phyloP scores from a whole-genome alignment of 2,113 vertebrate species.

The Dissostichus mawsoni region DNA sequence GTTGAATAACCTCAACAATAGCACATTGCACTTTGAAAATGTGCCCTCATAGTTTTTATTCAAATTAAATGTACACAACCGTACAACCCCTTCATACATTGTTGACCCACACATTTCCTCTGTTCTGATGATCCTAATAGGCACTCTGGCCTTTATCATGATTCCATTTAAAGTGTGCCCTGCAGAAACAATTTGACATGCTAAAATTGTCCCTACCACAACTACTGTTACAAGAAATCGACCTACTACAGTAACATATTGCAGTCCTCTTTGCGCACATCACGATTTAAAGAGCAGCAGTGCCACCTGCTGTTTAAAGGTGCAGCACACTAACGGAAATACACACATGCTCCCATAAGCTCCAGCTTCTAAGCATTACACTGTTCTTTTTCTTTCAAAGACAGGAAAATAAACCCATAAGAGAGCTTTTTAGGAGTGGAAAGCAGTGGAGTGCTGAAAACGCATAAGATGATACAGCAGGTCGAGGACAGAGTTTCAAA shows the following conservation, averaged over 20 bases:
- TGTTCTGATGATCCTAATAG: slow-evolving; percentile 13
- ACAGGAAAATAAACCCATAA: background rate
- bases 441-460: too few relatives aligned
- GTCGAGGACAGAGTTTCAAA: background rate
- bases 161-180: background rate
- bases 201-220: background rate
- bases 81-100: slow-evolving; percentile 8
- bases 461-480: too few relatives aligned
- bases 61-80: background rate
- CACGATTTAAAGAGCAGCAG: slow-evolving; percentile 29
- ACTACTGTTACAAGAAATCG: background rate
- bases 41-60: background rate
- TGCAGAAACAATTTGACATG: background rate
- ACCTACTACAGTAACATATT: background rate
- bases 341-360: background rate
- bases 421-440: background rate
- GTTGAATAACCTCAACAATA: background rate
- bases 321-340: background rate
- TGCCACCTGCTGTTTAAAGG: slow-evolving; percentile 59
- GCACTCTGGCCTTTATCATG: slow-evolving; percentile 2
- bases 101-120: slow-evolving; percentile 14
- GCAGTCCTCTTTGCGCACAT: background rate
- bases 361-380: background rate
- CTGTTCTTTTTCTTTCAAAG: slow-evolving; percentile 12
- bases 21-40: background rate